phyloP scores from a whole-genome alignment of 2,113 vertebrate genomes.

The Salminus brasiliensis region DNA sequence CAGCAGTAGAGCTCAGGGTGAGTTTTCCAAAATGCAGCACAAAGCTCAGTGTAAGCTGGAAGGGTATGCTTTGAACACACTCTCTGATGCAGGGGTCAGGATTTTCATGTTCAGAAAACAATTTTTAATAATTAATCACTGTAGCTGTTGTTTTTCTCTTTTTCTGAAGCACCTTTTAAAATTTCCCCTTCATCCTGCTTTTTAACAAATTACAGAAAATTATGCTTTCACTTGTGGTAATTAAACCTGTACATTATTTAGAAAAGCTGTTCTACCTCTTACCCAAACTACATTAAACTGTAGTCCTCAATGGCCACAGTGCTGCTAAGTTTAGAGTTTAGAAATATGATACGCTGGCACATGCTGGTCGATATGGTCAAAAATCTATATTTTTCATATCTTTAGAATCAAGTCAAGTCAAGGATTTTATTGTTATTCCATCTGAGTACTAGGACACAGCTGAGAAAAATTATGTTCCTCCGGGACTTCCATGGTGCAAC shows the following conservation, averaged over 20 bases:
- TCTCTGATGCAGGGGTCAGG: neutral
- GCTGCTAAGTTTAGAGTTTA: too few species aligned
- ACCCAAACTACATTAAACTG: neutral
- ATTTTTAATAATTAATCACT: neutral
- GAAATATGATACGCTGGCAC: too few species aligned
- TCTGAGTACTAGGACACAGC: too few species aligned
- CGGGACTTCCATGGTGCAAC: too few species aligned
- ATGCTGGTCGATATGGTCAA: too few species aligned
- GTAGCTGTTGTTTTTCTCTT: neutral
- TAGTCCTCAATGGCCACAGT: neutral
- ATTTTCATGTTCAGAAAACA: neutral
- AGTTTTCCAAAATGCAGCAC: neutral
- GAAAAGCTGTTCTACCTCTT: neutral
- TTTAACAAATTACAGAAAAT: neutral
- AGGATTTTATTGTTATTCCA: too few species aligned
- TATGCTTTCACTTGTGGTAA: neutral
- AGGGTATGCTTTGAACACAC: neutral
- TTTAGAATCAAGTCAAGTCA: too few species aligned
- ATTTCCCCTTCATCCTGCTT: neutral
- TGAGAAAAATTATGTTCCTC: too few species aligned
- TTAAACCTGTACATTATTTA: neutral
- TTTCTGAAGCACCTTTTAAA: neutral
- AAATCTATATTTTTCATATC: too few species aligned
- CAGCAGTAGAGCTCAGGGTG: neutral
- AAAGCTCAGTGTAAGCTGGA: neutral